Percentiles rank a stretch among this genome's conserved stretches.
phyloP scores from a whole-genome alignment of 2,888 invertebrate species.

The Eucera pruinosa region DNA sequence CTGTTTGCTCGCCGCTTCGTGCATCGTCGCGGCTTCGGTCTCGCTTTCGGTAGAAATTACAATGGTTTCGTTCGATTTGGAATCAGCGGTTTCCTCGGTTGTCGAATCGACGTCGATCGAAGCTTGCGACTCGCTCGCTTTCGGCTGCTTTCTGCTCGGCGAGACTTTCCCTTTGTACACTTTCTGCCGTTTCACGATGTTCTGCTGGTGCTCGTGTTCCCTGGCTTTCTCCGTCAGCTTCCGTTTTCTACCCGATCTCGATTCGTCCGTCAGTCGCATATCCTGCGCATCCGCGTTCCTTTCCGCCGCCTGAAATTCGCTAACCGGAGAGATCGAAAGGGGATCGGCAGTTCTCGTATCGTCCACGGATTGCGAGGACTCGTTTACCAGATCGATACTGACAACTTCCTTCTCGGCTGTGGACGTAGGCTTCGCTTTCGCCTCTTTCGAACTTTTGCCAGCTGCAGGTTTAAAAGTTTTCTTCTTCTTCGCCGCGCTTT shows the following conservation, averaged over 20 bases:
- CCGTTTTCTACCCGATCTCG: conserved; percentile 81
- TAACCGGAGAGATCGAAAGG: not conserved
- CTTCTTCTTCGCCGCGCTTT: conserved; percentile 54
- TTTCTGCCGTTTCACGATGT: conserved; percentile 79
- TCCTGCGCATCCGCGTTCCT: conserved; percentile 43
- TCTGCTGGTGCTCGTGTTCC: conserved; percentile 77
- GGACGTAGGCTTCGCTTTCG: not conserved
- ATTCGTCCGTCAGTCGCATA: conserved; percentile 74
- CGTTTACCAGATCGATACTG: conserved; percentile 47
- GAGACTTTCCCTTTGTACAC: conserved; percentile 69
- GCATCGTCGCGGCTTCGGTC: conserved; percentile 2
- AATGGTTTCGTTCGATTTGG: conserved; percentile 10
- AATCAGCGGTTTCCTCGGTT: conserved; percentile 36
- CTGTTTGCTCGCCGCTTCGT: conserved; percentile 41
- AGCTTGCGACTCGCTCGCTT: conserved; percentile 25
- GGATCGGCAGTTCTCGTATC: conserved; percentile 9
- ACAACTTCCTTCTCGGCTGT: conserved; percentile 35
- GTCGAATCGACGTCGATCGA: not conserved
- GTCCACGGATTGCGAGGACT: conserved; percentile 19
- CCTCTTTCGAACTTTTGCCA: conserved; percentile 41
- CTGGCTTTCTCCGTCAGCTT: conserved; percentile 82
- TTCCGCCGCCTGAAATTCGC: conserved; percentile 45
- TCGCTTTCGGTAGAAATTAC: conserved; percentile 16
- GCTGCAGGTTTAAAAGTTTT: conserved; percentile 59
- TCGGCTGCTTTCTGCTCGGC: conserved; percentile 45